A percentile compares a stretch with the other conserved stretches of the same genome.
These are phyloP conservation scores for Terrapene triunguis DNA, from an alignment of 2,113 vertebrate species.

Conservation along the genomic window DNA sequence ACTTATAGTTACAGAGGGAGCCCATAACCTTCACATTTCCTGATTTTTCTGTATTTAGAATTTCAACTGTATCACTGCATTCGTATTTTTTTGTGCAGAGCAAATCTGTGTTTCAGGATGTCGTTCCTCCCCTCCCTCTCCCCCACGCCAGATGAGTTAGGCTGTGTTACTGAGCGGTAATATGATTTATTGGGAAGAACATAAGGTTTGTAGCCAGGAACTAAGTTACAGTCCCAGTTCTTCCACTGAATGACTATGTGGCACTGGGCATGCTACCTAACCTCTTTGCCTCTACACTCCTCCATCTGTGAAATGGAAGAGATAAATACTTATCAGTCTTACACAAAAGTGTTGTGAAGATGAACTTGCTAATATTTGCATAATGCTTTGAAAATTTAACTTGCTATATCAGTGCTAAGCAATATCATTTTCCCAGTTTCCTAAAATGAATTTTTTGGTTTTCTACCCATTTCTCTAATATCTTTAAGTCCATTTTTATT, in stretches of 20 bases:
- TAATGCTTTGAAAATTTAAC: neutral
- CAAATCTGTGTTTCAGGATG: slow-evolving; percentile 20
- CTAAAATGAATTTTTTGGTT: neutral
- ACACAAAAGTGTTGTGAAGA: neutral
- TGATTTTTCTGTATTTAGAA: slow-evolving; percentile 31
- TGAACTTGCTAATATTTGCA: neutral
- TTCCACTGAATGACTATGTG: fast-evolving
- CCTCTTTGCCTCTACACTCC: neutral
- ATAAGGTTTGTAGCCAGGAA: neutral
- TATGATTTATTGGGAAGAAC: neutral
- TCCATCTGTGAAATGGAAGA: neutral
- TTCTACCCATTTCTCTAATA: slow-evolving; percentile 36
- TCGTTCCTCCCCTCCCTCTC: neutral
- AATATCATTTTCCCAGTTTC: neutral
- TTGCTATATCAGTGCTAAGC: slow-evolving; percentile 2
- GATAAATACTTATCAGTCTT: neutral
- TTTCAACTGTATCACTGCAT: slow-evolving; percentile 58
- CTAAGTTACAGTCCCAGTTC: neutral
- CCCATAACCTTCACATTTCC: slow-evolving; percentile 67
- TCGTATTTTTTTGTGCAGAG: slow-evolving; percentile 38
- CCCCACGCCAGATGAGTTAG: neutral
- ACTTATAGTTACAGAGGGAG: slow-evolving; percentile 65
- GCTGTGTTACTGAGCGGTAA: neutral
- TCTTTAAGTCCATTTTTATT: slow-evolving; percentile 49
- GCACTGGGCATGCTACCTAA: neutral